These are phyloP conservation scores for Melanerpes aurifrons DNA, from an alignment of 2,113 vertebrate genomes.

Conservation along the genomic window DNA sequence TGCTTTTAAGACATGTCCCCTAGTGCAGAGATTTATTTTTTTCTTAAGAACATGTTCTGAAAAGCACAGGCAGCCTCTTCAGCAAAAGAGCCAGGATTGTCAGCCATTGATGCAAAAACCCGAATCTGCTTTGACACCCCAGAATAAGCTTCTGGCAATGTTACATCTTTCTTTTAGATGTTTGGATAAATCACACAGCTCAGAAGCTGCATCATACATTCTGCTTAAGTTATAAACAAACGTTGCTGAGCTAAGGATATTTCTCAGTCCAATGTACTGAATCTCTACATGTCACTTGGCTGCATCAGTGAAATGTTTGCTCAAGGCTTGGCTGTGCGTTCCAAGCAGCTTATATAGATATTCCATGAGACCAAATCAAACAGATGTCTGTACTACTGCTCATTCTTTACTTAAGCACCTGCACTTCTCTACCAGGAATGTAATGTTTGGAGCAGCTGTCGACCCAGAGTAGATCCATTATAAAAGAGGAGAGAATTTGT, in stretches of 20 bases:
- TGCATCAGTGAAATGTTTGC: slow-evolving; percentile 58
- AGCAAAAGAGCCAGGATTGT: slow-evolving; percentile 70
- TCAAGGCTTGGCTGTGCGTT: slow-evolving; percentile 19
- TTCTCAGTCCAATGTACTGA: slow-evolving; percentile 54
- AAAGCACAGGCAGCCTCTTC: slow-evolving; percentile 76
- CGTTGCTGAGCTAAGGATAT: slow-evolving; percentile 70
- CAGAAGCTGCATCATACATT: slow-evolving; percentile 61
- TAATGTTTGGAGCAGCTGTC: neutral
- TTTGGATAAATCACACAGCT: slow-evolving; percentile 73
- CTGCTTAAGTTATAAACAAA: slow-evolving; percentile 74
- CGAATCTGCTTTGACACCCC: slow-evolving; percentile 77
- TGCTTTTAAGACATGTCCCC: slow-evolving; percentile 69
- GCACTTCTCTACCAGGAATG: neutral
- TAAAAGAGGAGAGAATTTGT: neutral
- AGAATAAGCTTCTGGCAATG: slow-evolving; percentile 78
- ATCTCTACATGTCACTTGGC: slow-evolving; percentile 50
- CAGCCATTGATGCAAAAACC: slow-evolving; percentile 73
- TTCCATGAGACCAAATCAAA: slow-evolving; percentile 38
- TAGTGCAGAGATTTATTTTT: slow-evolving; percentile 27
- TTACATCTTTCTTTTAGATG: slow-evolving; percentile 77
- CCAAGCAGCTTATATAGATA: slow-evolving; percentile 21
- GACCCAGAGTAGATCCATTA: neutral
- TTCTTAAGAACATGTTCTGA: slow-evolving; percentile 70
- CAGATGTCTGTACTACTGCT: slow-evolving; percentile 15
- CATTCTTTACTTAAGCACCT: slow-evolving; percentile 2